A percentile compares a stretch with the other conserved stretches of the same genome.
phyloP scores from a whole-genome alignment of 2,888 invertebrate genomes.

The Troglohyphantes excavatus region DNA sequence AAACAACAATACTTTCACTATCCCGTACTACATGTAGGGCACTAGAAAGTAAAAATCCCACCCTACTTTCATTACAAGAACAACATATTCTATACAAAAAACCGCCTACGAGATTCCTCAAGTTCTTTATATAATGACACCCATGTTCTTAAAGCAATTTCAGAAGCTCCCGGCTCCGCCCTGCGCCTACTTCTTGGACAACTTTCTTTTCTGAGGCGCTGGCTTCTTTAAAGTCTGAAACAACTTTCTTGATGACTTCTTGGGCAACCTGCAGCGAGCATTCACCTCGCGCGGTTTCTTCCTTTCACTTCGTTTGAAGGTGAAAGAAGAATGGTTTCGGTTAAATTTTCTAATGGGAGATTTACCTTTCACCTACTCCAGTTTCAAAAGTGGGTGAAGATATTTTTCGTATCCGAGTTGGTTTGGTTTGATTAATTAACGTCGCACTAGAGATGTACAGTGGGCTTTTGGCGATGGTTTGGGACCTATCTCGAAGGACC shows the following conservation, averaged over 20 bases:
- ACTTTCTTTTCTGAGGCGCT: not conserved
- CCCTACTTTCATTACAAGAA: not conserved
- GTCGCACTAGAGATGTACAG: too few relatives aligned
- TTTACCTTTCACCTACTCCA: slow-evolving; percentile 45
- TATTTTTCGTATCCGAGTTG: too few relatives aligned
- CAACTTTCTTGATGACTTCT: not conserved
- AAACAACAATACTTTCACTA: too few relatives aligned
- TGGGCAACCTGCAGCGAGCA: not conserved
- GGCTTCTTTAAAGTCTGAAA: not conserved
- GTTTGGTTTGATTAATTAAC: too few relatives aligned
- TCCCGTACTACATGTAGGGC: too few relatives aligned
- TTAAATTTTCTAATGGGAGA: slow-evolving; percentile 1
- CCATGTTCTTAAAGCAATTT: slow-evolving; percentile 12
- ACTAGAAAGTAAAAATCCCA: too few relatives aligned
- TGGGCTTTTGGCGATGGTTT: too few relatives aligned
- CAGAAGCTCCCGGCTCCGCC: slow-evolving; percentile 17
- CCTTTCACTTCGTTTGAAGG: slow-evolving; percentile 26
- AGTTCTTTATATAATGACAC: slow-evolving; percentile 25
- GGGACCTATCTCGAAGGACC: too few relatives aligned
- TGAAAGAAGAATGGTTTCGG: slow-evolving; percentile 42
- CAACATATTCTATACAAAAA: not conserved
- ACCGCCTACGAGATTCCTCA: not conserved
- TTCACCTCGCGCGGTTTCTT: slow-evolving; percentile 9
- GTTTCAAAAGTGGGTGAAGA: slow-evolving; percentile 6
- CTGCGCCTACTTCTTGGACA: slow-evolving; percentile 24